Conservation (phyloP, 1,140 invertebrate species). For the Xylocopa sonorina region DNA sequence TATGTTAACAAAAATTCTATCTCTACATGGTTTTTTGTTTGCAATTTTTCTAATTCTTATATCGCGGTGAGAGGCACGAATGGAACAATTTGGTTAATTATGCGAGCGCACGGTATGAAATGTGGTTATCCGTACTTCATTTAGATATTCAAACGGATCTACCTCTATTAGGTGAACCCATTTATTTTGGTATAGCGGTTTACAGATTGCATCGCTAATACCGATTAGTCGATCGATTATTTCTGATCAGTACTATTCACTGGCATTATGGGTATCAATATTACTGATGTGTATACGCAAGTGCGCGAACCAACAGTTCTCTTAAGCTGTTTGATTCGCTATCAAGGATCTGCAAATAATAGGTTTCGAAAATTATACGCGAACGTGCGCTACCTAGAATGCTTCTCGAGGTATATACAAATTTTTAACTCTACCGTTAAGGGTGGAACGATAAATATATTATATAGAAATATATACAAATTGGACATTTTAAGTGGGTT, state of each 20-base stretch:
- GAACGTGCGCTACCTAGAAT: too few species aligned
- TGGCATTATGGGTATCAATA: not conserved
- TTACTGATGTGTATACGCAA: constrained; percentile 5
- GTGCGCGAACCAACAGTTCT: too few species aligned
- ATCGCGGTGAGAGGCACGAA: not conserved
- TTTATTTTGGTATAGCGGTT: constrained; percentile 14
- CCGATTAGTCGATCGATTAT: constrained; percentile 22
- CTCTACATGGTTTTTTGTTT: not conserved
- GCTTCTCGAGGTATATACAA: too few species aligned
- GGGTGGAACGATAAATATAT: too few species aligned
- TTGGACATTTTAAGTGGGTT: too few species aligned
- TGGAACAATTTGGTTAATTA: not conserved
- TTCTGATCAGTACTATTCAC: not conserved
- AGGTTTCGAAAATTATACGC: too few species aligned
- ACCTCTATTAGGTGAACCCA: not conserved
- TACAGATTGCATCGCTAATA: constrained; percentile 1
- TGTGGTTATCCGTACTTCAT: not conserved
- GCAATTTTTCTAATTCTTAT: not conserved
- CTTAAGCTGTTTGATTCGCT: not conserved
- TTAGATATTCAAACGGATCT: constrained; percentile 11
- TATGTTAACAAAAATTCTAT: not conserved
- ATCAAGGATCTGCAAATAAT: not conserved
- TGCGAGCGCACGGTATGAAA: not conserved
- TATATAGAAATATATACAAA: too few species aligned
- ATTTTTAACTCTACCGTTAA: too few species aligned